These are phyloP conservation scores for Oithona nana DNA, from an alignment of 2,888 invertebrate species.

Conservation along the genomic window DNA sequence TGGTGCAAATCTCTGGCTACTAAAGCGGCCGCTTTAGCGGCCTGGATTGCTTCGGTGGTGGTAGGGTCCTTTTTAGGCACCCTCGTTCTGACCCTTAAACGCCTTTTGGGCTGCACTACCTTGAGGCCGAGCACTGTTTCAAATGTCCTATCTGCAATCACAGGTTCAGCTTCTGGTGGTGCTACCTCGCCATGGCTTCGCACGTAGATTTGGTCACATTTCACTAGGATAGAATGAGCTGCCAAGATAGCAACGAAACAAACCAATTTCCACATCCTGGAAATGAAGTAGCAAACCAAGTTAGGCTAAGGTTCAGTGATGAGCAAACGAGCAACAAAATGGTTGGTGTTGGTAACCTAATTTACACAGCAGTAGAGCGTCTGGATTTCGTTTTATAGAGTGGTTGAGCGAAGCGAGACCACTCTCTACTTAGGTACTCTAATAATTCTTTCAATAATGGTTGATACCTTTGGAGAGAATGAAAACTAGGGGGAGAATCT, in stretches of 20 bases:
- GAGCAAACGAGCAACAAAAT: too few relatives aligned
- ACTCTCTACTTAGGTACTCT: too few relatives aligned
- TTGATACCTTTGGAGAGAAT: too few relatives aligned
- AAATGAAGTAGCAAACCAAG: too few relatives aligned
- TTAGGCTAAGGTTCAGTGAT: too few relatives aligned
- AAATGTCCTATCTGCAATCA: neutral
- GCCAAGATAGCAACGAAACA: too few relatives aligned
- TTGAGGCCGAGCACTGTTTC: neutral
- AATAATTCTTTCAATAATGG: too few relatives aligned
- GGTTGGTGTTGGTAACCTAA: too few relatives aligned
- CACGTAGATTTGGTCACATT: neutral
- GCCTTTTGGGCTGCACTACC: neutral
- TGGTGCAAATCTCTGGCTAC: neutral
- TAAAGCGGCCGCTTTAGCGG: neutral
- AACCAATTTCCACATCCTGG: neutral
- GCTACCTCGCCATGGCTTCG: neutral
- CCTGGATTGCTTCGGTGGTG: neutral
- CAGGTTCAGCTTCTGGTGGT: neutral
- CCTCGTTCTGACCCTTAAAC: neutral
- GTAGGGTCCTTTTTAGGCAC: neutral
- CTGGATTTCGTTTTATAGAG: too few relatives aligned
- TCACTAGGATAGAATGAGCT: neutral
- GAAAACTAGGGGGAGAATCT: too few relatives aligned
- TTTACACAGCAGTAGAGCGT: too few relatives aligned
- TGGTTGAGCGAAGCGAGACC: too few relatives aligned